Evolutionary conservation across 2,797 vertebrate genomes (phyloP), one percentile per base, ranked within the genome.

Genomic region (Florisuga fusca): DNA sequence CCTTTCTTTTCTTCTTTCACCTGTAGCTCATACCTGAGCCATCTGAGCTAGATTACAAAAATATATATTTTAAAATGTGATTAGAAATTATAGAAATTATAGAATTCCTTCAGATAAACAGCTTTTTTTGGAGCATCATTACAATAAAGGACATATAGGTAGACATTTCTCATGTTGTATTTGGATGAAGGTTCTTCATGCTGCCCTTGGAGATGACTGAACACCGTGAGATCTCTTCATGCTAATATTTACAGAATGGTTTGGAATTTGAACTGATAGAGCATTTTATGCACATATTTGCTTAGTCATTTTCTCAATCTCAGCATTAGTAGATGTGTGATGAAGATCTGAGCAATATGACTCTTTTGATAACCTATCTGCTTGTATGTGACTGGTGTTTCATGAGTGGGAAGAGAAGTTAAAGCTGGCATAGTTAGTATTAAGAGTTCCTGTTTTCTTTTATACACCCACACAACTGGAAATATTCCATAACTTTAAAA

Each of bases 401-500:
- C 38, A n/a, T 59, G 45, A 91, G 61, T 50, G 43, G 78, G 27
- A 80, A 92, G 68, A 67, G 34, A 88, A 83, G 31, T 86, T 57
- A 88, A 85, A 93, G 43, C 18, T 80, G 25, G 15, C 73, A 45
- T 57, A 78, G 36, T 63, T 33, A 74, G 27, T 57, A 67, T 59
- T 91, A 73, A 85, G 53, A 63, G 26, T 83, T 83, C 59, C 76
- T 89, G 67, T 50, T 91, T 69, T 87, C 51, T 76, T 94, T 91
- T 76, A 82, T 38, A 82, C 46, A 82, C 69, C 66, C 59, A 73
- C 72, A 71, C 34, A 83, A 68, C 63, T 85, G 82, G 85, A 93
- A 95, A 76, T 48, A 41, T 55, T 95, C 87, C 75, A 67, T 58
- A 93, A 71, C n/a, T 85, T 79, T 74, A 48, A 91, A 92, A 77